Percentiles rank a stretch among this genome's conserved stretches.
These are phyloP conservation scores for Esperia sulphurella DNA, from an alignment of 2,888 invertebrate species.

Conservation along the genomic window DNA sequence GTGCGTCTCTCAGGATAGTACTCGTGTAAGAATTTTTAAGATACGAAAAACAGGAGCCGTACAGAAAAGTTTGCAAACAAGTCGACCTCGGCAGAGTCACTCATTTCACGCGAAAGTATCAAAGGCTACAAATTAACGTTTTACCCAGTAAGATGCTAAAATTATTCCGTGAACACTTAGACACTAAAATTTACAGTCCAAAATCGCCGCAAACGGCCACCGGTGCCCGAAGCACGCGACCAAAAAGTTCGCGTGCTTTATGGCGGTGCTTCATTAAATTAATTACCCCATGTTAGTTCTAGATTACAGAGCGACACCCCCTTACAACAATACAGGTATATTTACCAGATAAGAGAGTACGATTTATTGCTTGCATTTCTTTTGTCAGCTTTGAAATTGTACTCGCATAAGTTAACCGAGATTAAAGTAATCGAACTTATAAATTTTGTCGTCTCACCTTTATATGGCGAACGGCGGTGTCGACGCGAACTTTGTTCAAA, in stretches of 20 bases:
- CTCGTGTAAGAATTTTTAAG: no score
- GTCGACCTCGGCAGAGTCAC: no score
- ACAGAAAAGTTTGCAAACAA: no score
- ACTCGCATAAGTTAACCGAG: constrained; percentile 79
- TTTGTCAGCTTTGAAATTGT: constrained; percentile 80
- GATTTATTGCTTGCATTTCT: constrained; percentile 79
- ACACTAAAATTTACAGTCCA: constrained; percentile 44
- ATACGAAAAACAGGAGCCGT: no score
- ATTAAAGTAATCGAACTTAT: constrained; percentile 80
- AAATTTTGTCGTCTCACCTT: constrained; percentile 80
- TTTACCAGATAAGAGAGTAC: constrained; percentile 65
- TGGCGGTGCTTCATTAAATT: constrained; percentile 70
- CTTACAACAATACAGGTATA: constrained; percentile 71
- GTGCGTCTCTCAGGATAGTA: no score
- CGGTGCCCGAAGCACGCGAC: constrained; percentile 49
- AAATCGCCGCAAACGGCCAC: constrained; percentile 46
- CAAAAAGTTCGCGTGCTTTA: constrained; percentile 62
- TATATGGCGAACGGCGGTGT: constrained; percentile 73
- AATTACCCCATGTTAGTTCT: constrained; percentile 70
- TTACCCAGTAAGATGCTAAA: constrained; percentile 2
- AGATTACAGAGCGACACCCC: constrained; percentile 59
- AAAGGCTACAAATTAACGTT: neutral
- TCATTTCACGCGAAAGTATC: no score
- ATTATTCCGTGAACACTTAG: constrained; percentile 5
- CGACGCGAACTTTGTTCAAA: constrained; percentile 78